These are phyloP conservation scores for Aphidius ervi DNA, from an alignment of 1,140 invertebrate genomes.

Conservation along the genomic window DNA sequence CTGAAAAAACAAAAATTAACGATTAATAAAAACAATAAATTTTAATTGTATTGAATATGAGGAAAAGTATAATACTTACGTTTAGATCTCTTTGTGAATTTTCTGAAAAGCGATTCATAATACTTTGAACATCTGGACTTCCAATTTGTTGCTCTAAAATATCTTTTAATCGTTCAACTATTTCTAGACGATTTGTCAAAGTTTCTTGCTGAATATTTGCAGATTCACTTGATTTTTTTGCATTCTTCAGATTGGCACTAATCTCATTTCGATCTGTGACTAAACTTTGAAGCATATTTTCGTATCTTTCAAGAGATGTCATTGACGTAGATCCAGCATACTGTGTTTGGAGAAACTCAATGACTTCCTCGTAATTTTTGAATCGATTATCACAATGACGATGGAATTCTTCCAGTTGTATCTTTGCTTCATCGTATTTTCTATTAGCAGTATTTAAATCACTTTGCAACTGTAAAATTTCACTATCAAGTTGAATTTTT, in stretches of 20 bases:
- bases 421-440: conserved; percentile 29
- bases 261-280: conserved; percentile 34
- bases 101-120: conserved; percentile 39
- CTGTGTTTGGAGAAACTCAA: conserved; percentile 39
- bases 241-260: conserved; percentile 35
- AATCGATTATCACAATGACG: conserved; percentile 11
- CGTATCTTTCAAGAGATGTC: conserved; percentile 36
- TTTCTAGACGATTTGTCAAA: conserved; percentile 34
- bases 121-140: conserved; percentile 29
- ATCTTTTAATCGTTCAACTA: conserved; percentile 42
- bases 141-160: conserved; percentile 45
- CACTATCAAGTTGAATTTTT: conserved; percentile 32
- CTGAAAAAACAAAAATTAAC: too few relatives aligned
- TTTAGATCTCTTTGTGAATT: conserved; percentile 35
- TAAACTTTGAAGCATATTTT: conserved; percentile 29
- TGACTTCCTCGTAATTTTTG: conserved; percentile 34
- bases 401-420: conserved; percentile 31
- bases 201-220: conserved; percentile 34
- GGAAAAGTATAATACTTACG: background rate
- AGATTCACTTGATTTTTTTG: conserved; percentile 29
- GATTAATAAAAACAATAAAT: too few relatives aligned
- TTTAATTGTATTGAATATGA: too few relatives aligned
- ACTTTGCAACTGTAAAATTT: conserved; percentile 31
- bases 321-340: conserved; percentile 40
- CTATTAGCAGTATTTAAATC: conserved; percentile 33